Evolutionary conservation across 2,113 vertebrate species (phyloP), one percentile per base, ranked within the genome.

Genomic region (Myiopsitta monachus): DNA sequence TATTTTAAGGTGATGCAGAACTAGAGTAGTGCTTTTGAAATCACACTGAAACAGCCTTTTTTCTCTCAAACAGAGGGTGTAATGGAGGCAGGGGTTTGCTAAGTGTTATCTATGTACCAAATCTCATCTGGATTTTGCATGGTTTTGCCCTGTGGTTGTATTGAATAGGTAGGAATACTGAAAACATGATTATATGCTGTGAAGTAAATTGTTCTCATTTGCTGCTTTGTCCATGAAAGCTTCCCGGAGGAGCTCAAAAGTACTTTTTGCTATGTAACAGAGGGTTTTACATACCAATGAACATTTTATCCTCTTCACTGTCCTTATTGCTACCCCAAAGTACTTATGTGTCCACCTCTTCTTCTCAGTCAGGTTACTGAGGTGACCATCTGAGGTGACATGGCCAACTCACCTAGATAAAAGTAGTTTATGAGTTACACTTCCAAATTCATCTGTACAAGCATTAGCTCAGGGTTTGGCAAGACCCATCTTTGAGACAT

Each of bases 131-230:
- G 76, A 86, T 93, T 92, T 88, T 72, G 83, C 39, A 44, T 61
- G 79, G 1, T 67, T 95, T 78, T 90, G 68, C 69, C 90, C 76
- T 61, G 64, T 86, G 79, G 68, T 88, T 90, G 63, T 61, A 47
- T 82, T 92, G 85, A 87, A 59, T 90, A 72, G 68, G 33, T 82
- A 67, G 83, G 52, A 80, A 59, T 47, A 90, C 1, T 18, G 59
- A 47, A 90, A 83, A 77, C 86, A 83, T 8, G 10, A 83, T 83
- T 90, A 87, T 64, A 78, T 61, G 43, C 68, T 78, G 57, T 72
- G 77, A 94, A 92, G 59, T 87, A 93, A 95, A 90, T 77, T 81
- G 64, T 73, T 94, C 55, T 72, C 88, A 84, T 92, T 96, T 93
- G 86, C 74, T 87, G 18, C 36, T 92, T 79, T 84, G 77, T 72